These are phyloP conservation scores for Tyto alba DNA, from an alignment of 2,113 vertebrate species.

Conservation along the genomic window DNA sequence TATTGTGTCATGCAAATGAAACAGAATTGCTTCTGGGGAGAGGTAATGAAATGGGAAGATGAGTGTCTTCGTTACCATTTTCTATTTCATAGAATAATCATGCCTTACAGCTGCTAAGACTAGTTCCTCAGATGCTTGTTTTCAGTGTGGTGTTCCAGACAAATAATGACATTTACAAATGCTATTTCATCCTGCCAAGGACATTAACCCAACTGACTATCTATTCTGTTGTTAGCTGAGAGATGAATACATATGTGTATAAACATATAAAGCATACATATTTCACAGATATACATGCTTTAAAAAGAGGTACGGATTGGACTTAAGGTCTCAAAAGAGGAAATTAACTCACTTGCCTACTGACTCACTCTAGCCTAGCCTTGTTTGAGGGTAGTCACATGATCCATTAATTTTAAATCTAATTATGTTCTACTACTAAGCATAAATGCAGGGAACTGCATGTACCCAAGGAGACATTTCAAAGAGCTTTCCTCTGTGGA, in stretches of 20 bases:
- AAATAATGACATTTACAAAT: background rate
- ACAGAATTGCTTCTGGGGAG: constrained; percentile 15
- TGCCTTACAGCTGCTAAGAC: constrained; percentile 8
- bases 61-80: constrained; percentile 22
- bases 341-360: background rate
- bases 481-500: constrained; percentile 51
- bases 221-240: background rate
- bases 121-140: background rate
- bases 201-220: background rate
- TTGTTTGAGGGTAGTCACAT: constrained; percentile 30
- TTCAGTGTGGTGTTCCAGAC: background rate
- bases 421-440: constrained; percentile 55
- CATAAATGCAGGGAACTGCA: constrained; percentile 53
- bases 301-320: background rate
- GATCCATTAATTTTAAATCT: constrained; percentile 62
- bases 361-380: constrained; percentile 50
- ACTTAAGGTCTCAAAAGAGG: background rate
- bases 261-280: background rate
- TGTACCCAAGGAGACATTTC: constrained; percentile 56
- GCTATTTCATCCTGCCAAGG: background rate
- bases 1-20: constrained; percentile 7
- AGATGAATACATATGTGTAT: background rate
- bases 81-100: constrained; percentile 13
- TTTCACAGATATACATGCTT: background rate
- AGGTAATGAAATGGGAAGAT: constrained; percentile 23